These are phyloP conservation scores for Dicyrtomina minuta DNA, from an alignment of 2,888 invertebrate species.

Conservation along the genomic window DNA sequence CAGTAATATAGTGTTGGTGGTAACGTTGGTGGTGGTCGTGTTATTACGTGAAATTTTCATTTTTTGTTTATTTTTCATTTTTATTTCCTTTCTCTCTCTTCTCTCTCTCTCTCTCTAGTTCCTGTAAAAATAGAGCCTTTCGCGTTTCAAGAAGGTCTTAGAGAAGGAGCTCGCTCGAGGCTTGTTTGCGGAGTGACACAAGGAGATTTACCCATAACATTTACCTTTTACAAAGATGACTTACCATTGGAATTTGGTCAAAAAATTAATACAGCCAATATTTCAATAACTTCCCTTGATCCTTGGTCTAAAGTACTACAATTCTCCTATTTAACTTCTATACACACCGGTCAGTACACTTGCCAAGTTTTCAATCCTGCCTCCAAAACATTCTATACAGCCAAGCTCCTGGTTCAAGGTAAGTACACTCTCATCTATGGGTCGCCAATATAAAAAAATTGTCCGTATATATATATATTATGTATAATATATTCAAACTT, in stretches of 20 bases:
- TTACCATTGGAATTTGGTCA: conserved; percentile 34
- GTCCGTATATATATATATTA: too few relatives aligned
- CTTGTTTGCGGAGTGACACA: conserved; percentile 77
- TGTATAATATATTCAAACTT: too few relatives aligned
- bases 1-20: too few relatives aligned
- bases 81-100: conserved; percentile 54
- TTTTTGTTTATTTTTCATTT: background rate
- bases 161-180: conserved; percentile 78
- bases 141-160: conserved; percentile 78
- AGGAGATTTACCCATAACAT: conserved; percentile 76
- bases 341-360: conserved; percentile 55
- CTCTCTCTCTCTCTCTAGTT: conserved; percentile 66
- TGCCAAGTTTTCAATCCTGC: conserved; percentile 55
- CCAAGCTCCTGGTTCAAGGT: conserved; percentile 59
- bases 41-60: background rate
- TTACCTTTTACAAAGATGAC: conserved; percentile 79
- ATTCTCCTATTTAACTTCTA: conserved; percentile 55
- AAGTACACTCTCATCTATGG: conserved; percentile 39
- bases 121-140: conserved; percentile 83
- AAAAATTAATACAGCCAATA: conserved; percentile 24
- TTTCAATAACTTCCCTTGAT: conserved; percentile 51
- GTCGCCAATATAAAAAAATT: background rate
- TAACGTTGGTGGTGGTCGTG: conserved; percentile 3
- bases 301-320: conserved; percentile 54
- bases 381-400: conserved; percentile 55